These are phyloP conservation scores for Cyanoramphus novaezelandiae DNA, from an alignment of 2,113 vertebrate genomes.

Conservation along the genomic window DNA sequence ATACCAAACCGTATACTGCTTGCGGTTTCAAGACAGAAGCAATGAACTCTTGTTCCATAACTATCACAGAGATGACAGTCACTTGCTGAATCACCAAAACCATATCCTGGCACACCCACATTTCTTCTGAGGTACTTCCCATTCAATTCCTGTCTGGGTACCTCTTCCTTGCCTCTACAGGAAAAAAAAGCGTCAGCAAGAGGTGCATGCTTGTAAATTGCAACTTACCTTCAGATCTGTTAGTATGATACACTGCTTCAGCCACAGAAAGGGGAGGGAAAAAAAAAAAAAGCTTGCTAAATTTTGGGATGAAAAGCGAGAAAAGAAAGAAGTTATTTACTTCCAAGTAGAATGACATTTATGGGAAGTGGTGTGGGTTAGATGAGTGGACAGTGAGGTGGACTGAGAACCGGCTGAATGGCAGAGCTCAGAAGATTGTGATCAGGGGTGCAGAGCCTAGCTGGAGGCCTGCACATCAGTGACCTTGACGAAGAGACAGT, in stretches of 20 bases:
- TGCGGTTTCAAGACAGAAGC: conserved; percentile 31
- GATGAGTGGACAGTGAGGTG: background rate
- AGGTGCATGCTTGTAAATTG: background rate
- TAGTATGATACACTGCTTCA: background rate
- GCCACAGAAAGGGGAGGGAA: background rate
- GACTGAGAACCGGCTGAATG: background rate
- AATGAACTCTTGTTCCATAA: background rate
- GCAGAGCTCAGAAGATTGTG: background rate
- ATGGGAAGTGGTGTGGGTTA: background rate
- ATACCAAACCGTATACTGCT: background rate
- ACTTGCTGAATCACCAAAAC: conserved; percentile 44
- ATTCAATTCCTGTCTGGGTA: background rate
- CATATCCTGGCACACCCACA: background rate
- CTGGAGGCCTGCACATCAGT: background rate
- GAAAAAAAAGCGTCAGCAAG: background rate
- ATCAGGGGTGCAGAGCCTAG: background rate
- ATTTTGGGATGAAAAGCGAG: background rate
- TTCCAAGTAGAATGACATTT: background rate
- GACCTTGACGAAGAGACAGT: background rate
- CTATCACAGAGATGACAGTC: background rate
- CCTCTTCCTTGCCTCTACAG: background rate
- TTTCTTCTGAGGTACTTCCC: background rate
- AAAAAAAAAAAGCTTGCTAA: background rate
- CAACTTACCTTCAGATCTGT: background rate
- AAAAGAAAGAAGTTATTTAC: background rate